A percentile compares a stretch with the other conserved stretches of the same genome.
phyloP scores from a whole-genome alignment of 2,113 vertebrate species.

The Steatornis caripensis region DNA sequence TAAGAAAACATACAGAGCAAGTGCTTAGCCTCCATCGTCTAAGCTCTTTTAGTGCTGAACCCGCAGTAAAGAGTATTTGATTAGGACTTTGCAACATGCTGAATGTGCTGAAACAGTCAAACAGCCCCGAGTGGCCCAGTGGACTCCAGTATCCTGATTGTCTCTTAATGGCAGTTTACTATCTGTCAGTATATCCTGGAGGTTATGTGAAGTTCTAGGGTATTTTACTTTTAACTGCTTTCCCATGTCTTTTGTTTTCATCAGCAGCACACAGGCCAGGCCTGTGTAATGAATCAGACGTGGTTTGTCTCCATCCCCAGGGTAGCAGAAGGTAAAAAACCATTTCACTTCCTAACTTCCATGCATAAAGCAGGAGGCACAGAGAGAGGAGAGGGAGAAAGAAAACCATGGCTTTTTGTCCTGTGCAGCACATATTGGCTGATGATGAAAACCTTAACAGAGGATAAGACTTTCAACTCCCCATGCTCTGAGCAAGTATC shows the following conservation, averaged over 20 bases:
- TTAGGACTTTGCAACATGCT: background rate
- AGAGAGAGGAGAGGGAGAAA: background rate
- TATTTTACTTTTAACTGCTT: background rate
- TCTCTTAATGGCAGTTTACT: constrained; percentile 18
- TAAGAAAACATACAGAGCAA: background rate
- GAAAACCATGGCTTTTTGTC: background rate
- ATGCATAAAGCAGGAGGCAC: background rate
- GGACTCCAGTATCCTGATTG: background rate
- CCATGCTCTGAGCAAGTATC: background rate
- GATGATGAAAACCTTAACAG: background rate
- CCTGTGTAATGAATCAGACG: background rate
- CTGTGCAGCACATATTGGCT: background rate
- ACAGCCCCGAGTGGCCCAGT: background rate
- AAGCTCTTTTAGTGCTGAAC: background rate
- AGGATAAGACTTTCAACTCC: background rate
- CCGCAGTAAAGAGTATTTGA: background rate
- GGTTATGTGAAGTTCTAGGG: background rate
- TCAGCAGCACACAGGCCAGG: background rate
- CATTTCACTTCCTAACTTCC: background rate
- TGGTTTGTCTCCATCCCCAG: background rate
- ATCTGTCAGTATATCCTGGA: background rate
- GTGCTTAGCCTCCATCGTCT: background rate
- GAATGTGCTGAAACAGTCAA: background rate
- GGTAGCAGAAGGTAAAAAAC: background rate
- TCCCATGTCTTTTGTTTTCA: background rate